A percentile compares a stretch with the other conserved stretches of the same genome.
phyloP scores from a whole-genome alignment of 2,888 invertebrate species.

The Oligia fasciuncula region DNA sequence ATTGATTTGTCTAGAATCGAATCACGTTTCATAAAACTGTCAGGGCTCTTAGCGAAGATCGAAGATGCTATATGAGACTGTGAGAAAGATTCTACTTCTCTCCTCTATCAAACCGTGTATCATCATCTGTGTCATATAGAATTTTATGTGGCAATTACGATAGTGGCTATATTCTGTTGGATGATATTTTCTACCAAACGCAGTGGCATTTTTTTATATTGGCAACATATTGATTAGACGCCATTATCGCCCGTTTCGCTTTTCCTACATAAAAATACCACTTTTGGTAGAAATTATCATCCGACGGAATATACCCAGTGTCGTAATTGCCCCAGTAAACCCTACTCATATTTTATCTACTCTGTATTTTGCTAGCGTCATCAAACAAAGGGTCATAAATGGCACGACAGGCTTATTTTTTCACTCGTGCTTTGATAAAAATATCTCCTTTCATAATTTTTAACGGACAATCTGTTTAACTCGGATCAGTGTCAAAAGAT shows the following conservation, averaged over 20 bases:
- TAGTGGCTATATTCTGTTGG: too few relatives aligned
- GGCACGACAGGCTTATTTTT: not conserved
- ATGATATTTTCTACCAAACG: too few relatives aligned
- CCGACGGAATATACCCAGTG: not conserved
- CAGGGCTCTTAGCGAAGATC: not conserved
- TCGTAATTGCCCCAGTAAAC: too few relatives aligned
- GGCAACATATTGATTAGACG: not conserved
- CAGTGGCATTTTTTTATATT: not conserved
- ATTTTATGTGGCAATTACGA: not conserved
- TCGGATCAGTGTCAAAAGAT: slow-evolving; percentile 20
- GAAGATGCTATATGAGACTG: not conserved
- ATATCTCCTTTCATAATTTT: not conserved
- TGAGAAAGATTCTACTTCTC: not conserved
- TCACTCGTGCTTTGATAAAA: not conserved
- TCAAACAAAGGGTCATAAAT: not conserved
- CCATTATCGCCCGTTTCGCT: not conserved
- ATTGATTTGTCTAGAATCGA: not conserved
- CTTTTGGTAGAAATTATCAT: not conserved
- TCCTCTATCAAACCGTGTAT: not conserved
- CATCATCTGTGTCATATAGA: not conserved
- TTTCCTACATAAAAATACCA: not conserved
- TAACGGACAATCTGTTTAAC: not conserved
- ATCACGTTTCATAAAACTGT: not conserved
- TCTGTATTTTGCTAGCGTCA: not conserved
- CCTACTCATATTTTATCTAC: not conserved